Evolutionary conservation across 1,140 invertebrate species (phyloP), one percentile per base, ranked within the genome.

Genomic region (Trichonephila inaurata): DNA sequence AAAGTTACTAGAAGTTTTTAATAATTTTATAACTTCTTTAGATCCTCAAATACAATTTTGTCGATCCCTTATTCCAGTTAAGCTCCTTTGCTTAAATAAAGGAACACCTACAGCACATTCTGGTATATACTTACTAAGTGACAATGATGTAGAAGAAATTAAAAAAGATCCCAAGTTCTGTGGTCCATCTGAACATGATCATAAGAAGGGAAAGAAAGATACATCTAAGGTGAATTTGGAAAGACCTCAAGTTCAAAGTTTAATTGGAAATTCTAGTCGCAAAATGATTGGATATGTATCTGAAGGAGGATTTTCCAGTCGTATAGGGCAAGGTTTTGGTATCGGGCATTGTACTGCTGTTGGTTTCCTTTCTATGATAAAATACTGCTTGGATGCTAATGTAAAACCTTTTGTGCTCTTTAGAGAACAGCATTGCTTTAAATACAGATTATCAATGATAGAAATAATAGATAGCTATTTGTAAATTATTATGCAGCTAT

Each of bases 261-360:
- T 94, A 28, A 58, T 91, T n/a, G 66, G 19, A 0, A 51, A 16
- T 21, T 94, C 40, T 72, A 60, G 61, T 89, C 89, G 94, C 19
- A 64, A 92, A 92, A 92, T 92, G 44, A 94, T 94, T 69, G 94
- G 94, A 33, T 94, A 83, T 69, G 21, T 94, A 6, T 91, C 90
- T 40, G 72, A 83, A 88, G 94, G 94, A n/a, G 77, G 87, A 7
- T 94, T 69, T 89, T 92, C 85, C 21, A 77, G 60, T 87, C 3
- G 89, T 16, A 6, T 21, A 28, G 94, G 90, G 1, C 21, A 33
- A n/a, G 86, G 90, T 7, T 66, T n/a, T 89, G 94, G 69, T 18
- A 82, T 94, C 61, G 94, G 94, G 61, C 86, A 94, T 69, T 94
- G 90, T 72, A 44, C 83, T 69, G 40, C 87, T 5, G 33, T 85